Percentiles rank a stretch among this genome's conserved stretches.
phyloP scores from a whole-genome alignment of 2,888 invertebrate species.

The Operophtera brumata region DNA sequence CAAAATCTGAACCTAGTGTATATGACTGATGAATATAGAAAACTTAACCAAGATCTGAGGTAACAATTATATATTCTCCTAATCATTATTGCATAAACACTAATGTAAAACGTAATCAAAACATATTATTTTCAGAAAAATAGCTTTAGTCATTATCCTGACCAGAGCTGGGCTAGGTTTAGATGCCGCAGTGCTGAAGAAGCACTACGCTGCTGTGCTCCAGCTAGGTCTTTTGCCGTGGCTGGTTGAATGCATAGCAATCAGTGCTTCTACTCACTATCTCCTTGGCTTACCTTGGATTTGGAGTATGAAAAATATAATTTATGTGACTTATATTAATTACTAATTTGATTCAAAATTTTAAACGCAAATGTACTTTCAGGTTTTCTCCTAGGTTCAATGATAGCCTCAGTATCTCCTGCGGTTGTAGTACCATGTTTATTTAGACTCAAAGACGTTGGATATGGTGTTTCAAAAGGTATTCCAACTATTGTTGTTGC shows the following conservation, averaged over 20 bases:
- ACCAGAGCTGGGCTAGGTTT: slow-evolving; percentile 91
- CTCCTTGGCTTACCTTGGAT: slow-evolving; percentile 88
- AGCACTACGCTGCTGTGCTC: slow-evolving; percentile 85
- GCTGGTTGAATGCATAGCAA: slow-evolving; percentile 84
- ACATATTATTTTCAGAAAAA: slow-evolving; percentile 79
- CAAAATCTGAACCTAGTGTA: slow-evolving; percentile 83
- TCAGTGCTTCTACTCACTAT: slow-evolving; percentile 82
- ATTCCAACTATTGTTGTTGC: slow-evolving; percentile 94
- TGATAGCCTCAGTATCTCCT: slow-evolving; percentile 93
- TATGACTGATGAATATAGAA: slow-evolving; percentile 81
- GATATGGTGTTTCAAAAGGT: slow-evolving; percentile 91
- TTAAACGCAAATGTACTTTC: not conserved
- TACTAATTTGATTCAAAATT: not conserved
- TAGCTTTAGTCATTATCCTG: slow-evolving; percentile 91
- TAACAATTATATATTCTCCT: slow-evolving; percentile 24
- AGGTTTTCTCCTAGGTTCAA: slow-evolving; percentile 86
- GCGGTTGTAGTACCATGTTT: slow-evolving; percentile 94
- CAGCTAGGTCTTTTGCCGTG: slow-evolving; percentile 90
- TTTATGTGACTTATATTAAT: not conserved
- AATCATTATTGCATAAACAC: too few species aligned
- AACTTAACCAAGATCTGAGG: slow-evolving; percentile 83
- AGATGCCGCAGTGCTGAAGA: slow-evolving; percentile 86
- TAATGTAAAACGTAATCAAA: not conserved
- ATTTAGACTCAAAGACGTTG: slow-evolving; percentile 85
- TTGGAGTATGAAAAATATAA: slow-evolving; percentile 76